Evolutionary conservation across 2,797 vertebrate species (phyloP).

Genomic region (Leptatherina wallacei): DNA sequence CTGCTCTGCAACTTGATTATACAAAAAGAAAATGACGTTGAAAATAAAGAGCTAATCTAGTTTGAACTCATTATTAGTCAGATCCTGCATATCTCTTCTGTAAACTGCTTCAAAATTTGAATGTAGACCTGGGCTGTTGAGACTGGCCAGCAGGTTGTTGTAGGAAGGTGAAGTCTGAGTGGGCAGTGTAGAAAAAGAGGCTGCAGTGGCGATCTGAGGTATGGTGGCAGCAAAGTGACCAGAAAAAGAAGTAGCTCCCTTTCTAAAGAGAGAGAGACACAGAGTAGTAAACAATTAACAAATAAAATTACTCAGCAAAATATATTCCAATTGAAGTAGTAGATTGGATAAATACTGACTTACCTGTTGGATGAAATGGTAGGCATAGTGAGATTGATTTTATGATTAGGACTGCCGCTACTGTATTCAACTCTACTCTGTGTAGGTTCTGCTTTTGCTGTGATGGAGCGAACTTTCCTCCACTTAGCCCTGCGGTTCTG

Average conservation of each 20-base stretch:
- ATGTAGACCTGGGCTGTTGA: conserved; percentile 72
- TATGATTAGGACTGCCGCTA: conserved; percentile 34
- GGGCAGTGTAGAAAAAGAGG: conserved; percentile 59
- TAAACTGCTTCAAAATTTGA: not conserved
- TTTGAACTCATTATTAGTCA: conserved; percentile 1
- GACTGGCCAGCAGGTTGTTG: conserved; percentile 67
- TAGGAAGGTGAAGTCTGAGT: conserved; percentile 68
- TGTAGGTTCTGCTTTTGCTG: conserved; percentile 70
- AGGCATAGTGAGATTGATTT: conserved; percentile 37
- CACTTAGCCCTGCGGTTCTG: conserved; percentile 97
- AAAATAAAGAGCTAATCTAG: not conserved
- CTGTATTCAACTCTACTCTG: conserved; percentile 30
- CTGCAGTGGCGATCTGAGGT: conserved; percentile 53
- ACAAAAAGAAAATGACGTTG: not conserved
- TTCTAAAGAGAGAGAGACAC: conserved; percentile 26
- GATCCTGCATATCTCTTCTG: not conserved
- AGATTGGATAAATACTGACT: not conserved
- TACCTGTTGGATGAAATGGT: conserved; percentile 58
- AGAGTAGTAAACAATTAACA: not conserved
- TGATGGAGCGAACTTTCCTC: conserved; percentile 85
- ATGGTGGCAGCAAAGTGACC: conserved; percentile 51
- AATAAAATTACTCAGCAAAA: conserved; percentile 3
- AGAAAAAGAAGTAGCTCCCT: conserved; percentile 34
- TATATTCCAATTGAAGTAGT: not conserved
- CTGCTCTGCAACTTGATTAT: not conserved